Base-by-base conservation (phyloP, 2,113 vertebrate species). In the Notothenia coriiceps region DNA sequence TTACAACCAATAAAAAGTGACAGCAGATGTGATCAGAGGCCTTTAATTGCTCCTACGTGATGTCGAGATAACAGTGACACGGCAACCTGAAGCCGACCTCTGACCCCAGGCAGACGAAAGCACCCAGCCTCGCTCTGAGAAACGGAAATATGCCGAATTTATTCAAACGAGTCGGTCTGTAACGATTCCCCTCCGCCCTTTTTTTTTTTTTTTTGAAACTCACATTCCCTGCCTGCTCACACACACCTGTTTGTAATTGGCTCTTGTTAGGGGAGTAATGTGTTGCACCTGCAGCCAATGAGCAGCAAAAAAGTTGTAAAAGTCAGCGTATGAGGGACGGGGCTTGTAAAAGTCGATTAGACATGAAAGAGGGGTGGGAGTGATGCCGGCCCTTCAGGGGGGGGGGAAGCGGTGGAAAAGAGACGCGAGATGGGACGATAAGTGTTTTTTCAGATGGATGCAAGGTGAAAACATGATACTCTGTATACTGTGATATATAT, bases 231-330 rank as follows among this genome's bases (percentile, higher is more conserved):
- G 66, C 51, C 55, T 6, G 50, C 1, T 5, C 14, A 20, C 80
- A 40, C 50, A 85, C 92, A 91, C 89, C 89, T 92, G 93, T 88
- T 92, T 86, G 86, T 89, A 79, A 89, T 90, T 79, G 83, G 25
- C 70, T 86, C 74, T 77, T 77, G 89, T 91, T 82, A 86, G 40
- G 20, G 49, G 17, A 75, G 63, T 89, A 92, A 92, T 89, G 83
- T 43, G 51, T 87, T 81, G 87, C 91, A 94, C 89, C 90, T 91
- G 81, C 66, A 50, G 57, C 85, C 90, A 87, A 89, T 92, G 71
- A 64, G 90, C 46, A 74, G 74, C 55, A 9, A 20, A 7, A 20
- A 20, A 33, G 62, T 69, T 70, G 79, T 80, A 82, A 79, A 79
- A 71, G 85, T 79, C 77, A 40, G 68, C 86, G 88, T 77, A 77